A percentile compares a stretch with the other conserved stretches of the same genome.
Evolutionary conservation across 1,140 invertebrate species (phyloP).

Genomic region (Linepithema humile): DNA sequence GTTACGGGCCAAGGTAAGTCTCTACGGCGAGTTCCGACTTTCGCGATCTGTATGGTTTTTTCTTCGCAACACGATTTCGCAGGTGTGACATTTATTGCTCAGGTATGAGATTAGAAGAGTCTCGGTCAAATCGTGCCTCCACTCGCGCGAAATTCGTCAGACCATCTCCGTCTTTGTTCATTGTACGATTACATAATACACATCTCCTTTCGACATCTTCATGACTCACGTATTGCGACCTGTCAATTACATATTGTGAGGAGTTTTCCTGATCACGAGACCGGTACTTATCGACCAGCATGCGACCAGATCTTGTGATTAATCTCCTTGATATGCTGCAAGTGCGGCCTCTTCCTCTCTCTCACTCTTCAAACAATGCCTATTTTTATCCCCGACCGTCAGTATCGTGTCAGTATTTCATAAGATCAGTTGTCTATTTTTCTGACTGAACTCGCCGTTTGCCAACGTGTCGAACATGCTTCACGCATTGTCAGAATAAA

Average conservation of each 20-base stretch:
- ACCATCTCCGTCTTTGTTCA: neutral
- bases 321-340: neutral
- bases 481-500: neutral
- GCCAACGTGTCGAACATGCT: neutral
- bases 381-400: constrained; percentile 58
- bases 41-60: neutral
- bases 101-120: neutral
- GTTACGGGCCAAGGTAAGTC: constrained; percentile 78
- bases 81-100: constrained; percentile 4
- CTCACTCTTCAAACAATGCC: neutral
- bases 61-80: neutral
- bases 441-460: neutral
- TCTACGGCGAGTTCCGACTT: neutral
- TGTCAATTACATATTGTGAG: constrained; percentile 17
- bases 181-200: constrained; percentile 60
- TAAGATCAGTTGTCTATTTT: constrained; percentile 27
- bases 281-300: neutral
- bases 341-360: neutral
- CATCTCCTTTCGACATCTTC: neutral
- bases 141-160: neutral
- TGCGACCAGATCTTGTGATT: neutral
- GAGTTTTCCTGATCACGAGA: neutral
- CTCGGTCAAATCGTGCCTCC: neutral
- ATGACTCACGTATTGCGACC: neutral
- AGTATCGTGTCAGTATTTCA: neutral